Conservation (phyloP, 2,797 vertebrate species). For the Myiotriccus ornatus region DNA sequence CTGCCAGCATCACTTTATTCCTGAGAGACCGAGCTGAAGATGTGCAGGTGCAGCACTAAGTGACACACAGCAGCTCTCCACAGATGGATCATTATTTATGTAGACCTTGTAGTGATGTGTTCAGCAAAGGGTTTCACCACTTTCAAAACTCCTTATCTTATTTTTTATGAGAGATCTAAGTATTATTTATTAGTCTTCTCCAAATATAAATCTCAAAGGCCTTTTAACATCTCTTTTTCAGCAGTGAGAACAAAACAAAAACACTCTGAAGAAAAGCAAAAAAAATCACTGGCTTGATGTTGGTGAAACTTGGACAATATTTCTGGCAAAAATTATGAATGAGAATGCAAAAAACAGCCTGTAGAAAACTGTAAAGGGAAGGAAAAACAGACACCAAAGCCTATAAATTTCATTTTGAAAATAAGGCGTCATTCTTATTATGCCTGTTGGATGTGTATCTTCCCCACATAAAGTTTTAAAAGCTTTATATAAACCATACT, state of each 20-base stretch:
- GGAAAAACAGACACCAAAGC: slow-evolving; percentile 20
- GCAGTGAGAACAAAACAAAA: neutral
- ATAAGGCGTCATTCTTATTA: slow-evolving; percentile 2
- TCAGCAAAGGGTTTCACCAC: neutral
- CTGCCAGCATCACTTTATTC: neutral
- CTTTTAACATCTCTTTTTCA: slow-evolving; percentile 16
- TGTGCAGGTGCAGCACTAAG: neutral
- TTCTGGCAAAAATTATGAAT: neutral
- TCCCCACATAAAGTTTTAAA: neutral
- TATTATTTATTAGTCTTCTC: slow-evolving; percentile 20
- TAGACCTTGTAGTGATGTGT: neutral
- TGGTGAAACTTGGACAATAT: neutral
- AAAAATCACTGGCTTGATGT: neutral
- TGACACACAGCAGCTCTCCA: neutral
- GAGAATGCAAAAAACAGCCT: neutral
- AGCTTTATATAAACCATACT: slow-evolving; percentile 51
- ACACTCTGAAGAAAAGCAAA: neutral
- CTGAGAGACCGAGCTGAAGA: neutral
- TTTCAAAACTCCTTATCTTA: neutral
- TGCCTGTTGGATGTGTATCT: slow-evolving; percentile 42
- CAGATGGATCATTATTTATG: neutral
- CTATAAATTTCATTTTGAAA: slow-evolving; percentile 16
- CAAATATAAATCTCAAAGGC: slow-evolving; percentile 21
- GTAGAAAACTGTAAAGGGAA: neutral
- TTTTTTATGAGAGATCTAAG: slow-evolving; percentile 1